Evolutionary conservation across 2,888 invertebrate species (phyloP).

Genomic region (Oscheius onirici): DNA sequence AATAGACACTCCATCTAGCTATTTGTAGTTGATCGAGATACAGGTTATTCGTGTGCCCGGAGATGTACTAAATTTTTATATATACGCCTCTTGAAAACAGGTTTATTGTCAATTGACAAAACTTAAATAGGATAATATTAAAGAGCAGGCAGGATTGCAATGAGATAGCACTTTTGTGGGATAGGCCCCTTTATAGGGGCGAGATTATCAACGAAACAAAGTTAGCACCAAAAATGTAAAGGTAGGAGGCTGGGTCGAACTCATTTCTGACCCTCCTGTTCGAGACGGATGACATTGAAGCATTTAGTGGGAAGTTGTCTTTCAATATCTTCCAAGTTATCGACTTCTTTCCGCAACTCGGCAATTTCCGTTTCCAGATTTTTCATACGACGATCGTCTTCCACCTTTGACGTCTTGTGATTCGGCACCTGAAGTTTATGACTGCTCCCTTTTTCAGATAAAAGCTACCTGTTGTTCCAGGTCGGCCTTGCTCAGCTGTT

Average conservation of each 20-base stretch:
- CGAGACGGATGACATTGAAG: constrained; percentile 76
- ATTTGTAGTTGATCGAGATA: not conserved
- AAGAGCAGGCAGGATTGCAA: constrained; percentile 13
- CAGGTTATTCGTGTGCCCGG: not conserved
- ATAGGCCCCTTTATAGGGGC: not conserved
- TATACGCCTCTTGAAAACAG: no score
- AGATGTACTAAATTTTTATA: not conserved
- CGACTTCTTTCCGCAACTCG: constrained; percentile 73
- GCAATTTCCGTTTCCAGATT: constrained; percentile 47
- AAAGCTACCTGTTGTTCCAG: constrained; percentile 48
- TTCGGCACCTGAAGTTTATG: constrained; percentile 36
- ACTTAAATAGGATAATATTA: not conserved
- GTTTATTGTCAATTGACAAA: no score
- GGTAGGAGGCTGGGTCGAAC: not conserved
- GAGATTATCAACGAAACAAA: constrained; percentile 10
- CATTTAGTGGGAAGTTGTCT: constrained; percentile 83
- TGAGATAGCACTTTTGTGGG: constrained; percentile 10
- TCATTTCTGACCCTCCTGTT: constrained; percentile 65
- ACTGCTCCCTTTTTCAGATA: not conserved
- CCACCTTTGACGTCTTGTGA: constrained; percentile 39
- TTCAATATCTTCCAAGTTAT: constrained; percentile 84
- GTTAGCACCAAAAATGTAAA: constrained; percentile 9
- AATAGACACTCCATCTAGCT: constrained; percentile 3
- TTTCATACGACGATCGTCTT: constrained; percentile 43
- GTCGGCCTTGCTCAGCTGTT: constrained; percentile 44